Conservation (phyloP, 2,888 invertebrate genomes). For the Rhopalosiphum nymphaeae region DNA sequence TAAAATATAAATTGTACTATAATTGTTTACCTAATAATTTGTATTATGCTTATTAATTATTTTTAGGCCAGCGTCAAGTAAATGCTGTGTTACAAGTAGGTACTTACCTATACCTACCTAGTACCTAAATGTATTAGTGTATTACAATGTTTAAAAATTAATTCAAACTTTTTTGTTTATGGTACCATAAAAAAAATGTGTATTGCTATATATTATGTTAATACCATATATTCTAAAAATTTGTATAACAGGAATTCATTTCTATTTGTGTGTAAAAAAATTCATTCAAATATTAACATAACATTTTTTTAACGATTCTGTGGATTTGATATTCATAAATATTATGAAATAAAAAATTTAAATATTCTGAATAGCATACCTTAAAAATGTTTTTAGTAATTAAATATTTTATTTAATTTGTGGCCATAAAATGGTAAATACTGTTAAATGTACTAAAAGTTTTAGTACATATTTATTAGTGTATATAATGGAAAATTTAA, state of each 20-base stretch:
- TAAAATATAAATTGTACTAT: neutral
- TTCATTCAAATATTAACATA: neutral
- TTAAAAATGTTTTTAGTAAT: neutral
- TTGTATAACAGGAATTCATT: neutral
- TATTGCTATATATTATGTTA: neutral
- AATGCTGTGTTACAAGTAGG: neutral
- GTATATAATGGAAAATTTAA: neutral
- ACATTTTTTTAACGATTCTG: neutral
- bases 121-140: neutral
- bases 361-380: neutral
- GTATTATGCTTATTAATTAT: neutral
- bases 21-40: neutral
- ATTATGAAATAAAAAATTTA: neutral
- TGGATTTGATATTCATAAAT: neutral
- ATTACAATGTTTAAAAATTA: neutral
- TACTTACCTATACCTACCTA: neutral
- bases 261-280: neutral
- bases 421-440: neutral
- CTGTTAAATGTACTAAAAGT: neutral
- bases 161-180: neutral
- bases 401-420: neutral
- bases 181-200: neutral
- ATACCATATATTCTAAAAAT: neutral
- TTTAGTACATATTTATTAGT: neutral
- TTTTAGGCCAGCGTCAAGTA: neutral